Conservation (phyloP, 2,113 vertebrate species). For the Hirundichthys speculiger region DNA sequence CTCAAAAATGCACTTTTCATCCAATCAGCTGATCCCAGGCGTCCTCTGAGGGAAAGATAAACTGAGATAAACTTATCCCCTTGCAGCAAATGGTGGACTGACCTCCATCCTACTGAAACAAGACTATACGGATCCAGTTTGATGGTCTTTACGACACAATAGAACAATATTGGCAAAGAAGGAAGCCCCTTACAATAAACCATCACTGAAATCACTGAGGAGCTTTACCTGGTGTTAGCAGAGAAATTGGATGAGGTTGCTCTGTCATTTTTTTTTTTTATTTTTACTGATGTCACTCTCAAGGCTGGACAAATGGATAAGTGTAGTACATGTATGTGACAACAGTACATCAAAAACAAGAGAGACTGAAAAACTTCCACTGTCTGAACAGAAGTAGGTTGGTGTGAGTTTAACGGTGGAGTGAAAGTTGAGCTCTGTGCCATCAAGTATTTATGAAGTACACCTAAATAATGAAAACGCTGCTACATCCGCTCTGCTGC, state of each 20-base stretch:
- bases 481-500: conserved; percentile 47
- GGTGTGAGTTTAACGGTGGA: conserved; percentile 8
- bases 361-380: conserved; percentile 46
- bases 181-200: neutral
- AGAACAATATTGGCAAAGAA: neutral
- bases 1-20: conserved; percentile 42
- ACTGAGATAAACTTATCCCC: conserved; percentile 33
- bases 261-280: too few relatives aligned
- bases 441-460: conserved; percentile 74
- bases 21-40: conserved; percentile 44
- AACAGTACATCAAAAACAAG: conserved; percentile 1
- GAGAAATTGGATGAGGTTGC: too few relatives aligned
- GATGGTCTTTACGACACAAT: neutral
- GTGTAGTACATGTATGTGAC: neutral
- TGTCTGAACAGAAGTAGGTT: neutral
- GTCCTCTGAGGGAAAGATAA: conserved; percentile 20
- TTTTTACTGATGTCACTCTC: too few relatives aligned
- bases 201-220: neutral
- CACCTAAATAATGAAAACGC: conserved; percentile 74
- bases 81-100: conserved; percentile 13
- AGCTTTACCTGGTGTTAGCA: too few relatives aligned
- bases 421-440: conserved; percentile 62
- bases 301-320: too few relatives aligned
- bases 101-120: conserved; percentile 7
- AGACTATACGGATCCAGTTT: neutral